Evolutionary conservation across 2,888 invertebrate species (phyloP).

Genomic region (Lycophotia porphyrea): DNA sequence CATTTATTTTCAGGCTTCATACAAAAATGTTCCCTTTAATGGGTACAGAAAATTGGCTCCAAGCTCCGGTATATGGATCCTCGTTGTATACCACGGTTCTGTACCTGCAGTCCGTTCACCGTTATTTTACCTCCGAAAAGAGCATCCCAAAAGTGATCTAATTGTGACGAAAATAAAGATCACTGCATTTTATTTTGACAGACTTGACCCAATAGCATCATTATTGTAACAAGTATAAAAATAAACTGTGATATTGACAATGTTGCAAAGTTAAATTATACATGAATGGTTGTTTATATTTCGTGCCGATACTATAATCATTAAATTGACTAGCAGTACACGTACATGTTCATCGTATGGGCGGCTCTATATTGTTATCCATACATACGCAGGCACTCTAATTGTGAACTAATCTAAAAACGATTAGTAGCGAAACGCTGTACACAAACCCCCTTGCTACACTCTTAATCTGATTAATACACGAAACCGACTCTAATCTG

Average conservation of each 20-base stretch:
- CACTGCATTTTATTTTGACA: not conserved
- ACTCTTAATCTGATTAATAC: not conserved
- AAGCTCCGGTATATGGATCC: too few relatives aligned
- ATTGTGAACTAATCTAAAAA: slow-evolving; percentile 29
- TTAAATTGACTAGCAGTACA: not conserved
- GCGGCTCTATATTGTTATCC: not conserved
- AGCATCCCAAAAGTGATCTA: not conserved
- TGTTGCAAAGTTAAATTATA: not conserved
- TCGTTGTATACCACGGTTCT: too few relatives aligned
- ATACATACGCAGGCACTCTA: not conserved
- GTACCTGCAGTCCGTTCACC: too few relatives aligned
- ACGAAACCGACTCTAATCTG: slow-evolving; percentile 23
- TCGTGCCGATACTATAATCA: not conserved
- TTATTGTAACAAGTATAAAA: not conserved
- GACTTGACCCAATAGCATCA: not conserved
- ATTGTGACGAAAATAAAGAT: not conserved
- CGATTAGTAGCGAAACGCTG: not conserved
- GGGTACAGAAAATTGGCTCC: too few relatives aligned
- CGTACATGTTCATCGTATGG: not conserved
- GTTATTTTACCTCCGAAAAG: not conserved
- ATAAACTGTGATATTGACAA: not conserved
- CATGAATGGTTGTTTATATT: not conserved
- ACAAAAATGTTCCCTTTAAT: too few relatives aligned
- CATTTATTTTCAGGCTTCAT: too few relatives aligned
- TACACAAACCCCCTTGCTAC: not conserved